These are phyloP conservation scores for Knipowitschia caucasica DNA, from an alignment of 2,797 vertebrate species.

Conservation along the genomic window DNA sequence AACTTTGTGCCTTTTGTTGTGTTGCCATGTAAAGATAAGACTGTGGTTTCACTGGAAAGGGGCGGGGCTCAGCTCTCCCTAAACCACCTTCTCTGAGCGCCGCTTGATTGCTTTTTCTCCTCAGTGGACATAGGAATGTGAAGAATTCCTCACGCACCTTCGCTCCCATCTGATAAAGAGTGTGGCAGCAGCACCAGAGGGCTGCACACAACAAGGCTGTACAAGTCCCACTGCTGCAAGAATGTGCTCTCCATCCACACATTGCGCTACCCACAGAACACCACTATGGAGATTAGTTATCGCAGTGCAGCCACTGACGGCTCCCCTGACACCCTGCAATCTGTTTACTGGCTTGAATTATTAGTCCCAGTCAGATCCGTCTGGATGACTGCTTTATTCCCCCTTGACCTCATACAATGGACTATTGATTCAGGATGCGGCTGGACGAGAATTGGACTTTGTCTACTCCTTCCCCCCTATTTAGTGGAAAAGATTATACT, in stretches of 20 bases:
- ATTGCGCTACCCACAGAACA: slow-evolving; percentile 34
- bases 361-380: slow-evolving; percentile 24
- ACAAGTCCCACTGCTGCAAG: slow-evolving; percentile 58
- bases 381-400: slow-evolving; percentile 48
- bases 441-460: slow-evolving; percentile 59
- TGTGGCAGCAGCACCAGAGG: slow-evolving; percentile 26
- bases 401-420: slow-evolving; percentile 46
- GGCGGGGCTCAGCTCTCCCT: not conserved
- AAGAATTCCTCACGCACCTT: slow-evolving; percentile 67
- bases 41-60: slow-evolving; percentile 16
- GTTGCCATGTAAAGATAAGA: slow-evolving; percentile 10
- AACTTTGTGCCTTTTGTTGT: slow-evolving; percentile 4
- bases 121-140: slow-evolving; percentile 62
- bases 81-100: slow-evolving; percentile 22
- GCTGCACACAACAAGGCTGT: slow-evolving; percentile 47
- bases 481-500: slow-evolving; percentile 69
- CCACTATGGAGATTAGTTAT: slow-evolving; percentile 24
- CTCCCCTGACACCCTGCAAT: slow-evolving; percentile 22
- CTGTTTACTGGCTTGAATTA: slow-evolving; percentile 27
- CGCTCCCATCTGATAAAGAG: slow-evolving; percentile 68
- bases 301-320: slow-evolving; percentile 29
- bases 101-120: slow-evolving; percentile 33
- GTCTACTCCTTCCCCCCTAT: slow-evolving; percentile 49
- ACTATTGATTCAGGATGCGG: slow-evolving; percentile 51
- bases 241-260: slow-evolving; percentile 55